Evolutionary conservation across 2,888 invertebrate genomes (phyloP).

Genomic region (Trilocha varians): DNA sequence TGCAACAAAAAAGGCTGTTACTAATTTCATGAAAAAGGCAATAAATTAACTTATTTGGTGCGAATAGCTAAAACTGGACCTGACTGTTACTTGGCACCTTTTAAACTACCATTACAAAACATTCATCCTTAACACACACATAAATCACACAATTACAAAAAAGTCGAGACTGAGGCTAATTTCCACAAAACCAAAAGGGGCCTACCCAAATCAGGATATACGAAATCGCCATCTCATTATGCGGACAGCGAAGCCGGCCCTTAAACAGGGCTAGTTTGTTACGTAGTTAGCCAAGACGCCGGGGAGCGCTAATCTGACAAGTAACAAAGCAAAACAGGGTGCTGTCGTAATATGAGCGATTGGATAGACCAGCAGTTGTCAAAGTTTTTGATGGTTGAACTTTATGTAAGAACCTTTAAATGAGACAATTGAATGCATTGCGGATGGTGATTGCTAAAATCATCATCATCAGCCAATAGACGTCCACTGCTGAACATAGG

Average conservation of each 20-base stretch:
- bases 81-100: not conserved
- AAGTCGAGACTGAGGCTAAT: too few relatives aligned
- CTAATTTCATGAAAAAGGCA: too few relatives aligned
- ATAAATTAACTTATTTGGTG: too few relatives aligned
- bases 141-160: conserved; percentile 1
- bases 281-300: conserved; percentile 22
- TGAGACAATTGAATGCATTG: too few relatives aligned
- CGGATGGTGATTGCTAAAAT: too few relatives aligned
- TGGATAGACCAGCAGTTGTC: too few relatives aligned
- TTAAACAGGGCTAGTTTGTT: conserved; percentile 25
- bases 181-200: not conserved
- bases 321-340: conserved; percentile 32
- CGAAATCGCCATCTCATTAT: conserved; percentile 4
- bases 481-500: too few relatives aligned
- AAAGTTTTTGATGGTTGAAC: too few relatives aligned
- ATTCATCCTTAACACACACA: not conserved
- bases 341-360: not conserved
- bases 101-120: not conserved
- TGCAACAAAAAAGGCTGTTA: too few relatives aligned
- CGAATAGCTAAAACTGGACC: too few relatives aligned
- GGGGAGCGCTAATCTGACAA: conserved; percentile 43
- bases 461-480: too few relatives aligned
- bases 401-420: too few relatives aligned
- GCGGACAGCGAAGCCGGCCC: conserved; percentile 10
- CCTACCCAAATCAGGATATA: not conserved